These are phyloP conservation scores for Pangasius krempfi DNA, from an alignment of 2,797 vertebrate species.

Conservation along the genomic window DNA sequence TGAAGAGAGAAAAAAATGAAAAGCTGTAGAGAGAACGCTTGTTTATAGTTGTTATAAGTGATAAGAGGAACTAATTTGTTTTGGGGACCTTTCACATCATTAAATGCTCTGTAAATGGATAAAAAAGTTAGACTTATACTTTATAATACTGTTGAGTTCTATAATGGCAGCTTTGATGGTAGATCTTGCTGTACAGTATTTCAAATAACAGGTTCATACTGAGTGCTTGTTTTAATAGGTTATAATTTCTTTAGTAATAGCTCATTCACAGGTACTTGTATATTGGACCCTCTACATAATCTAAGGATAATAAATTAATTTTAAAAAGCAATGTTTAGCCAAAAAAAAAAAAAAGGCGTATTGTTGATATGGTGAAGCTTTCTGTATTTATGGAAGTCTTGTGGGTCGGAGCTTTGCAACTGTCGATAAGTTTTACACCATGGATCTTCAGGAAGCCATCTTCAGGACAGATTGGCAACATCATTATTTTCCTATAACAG, in stretches of 20 bases:
- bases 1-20: not conserved
- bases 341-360: not conserved
- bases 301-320: not conserved
- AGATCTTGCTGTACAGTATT: not conserved
- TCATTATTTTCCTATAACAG: not conserved
- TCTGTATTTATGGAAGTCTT: not conserved
- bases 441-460: not conserved
- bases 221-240: not conserved
- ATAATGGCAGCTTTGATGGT: not conserved
- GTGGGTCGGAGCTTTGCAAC: not conserved
- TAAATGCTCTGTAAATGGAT: not conserved
- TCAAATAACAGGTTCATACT: not conserved
- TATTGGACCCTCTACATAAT: not conserved
- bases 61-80: not conserved
- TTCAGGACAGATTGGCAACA: not conserved
- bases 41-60: not conserved
- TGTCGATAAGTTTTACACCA: not conserved
- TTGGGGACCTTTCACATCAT: not conserved
- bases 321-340: not conserved
- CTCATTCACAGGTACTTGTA: not conserved
- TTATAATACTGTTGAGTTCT: not conserved
- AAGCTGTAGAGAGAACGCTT: not conserved
- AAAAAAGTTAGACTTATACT: not conserved
- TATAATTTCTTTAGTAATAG: not conserved
- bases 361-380: not conserved